A percentile compares a stretch with the other conserved stretches of the same genome.
These are phyloP conservation scores for Arge pagana DNA, from an alignment of 2,888 invertebrate species.

Conservation along the genomic window DNA sequence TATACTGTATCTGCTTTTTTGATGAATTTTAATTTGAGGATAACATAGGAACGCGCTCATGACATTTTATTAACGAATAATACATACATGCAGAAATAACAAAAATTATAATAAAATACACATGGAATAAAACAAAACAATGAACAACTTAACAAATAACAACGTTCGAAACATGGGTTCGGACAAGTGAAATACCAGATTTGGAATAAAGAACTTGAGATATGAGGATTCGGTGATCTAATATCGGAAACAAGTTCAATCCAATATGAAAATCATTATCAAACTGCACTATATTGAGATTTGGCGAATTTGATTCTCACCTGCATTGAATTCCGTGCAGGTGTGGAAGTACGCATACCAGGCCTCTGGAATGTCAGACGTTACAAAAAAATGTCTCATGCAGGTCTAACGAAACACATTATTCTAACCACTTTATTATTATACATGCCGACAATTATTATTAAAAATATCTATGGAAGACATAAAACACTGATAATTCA, in stretches of 20 bases:
- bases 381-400: slow-evolving; percentile 39
- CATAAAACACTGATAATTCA: not conserved
- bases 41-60: slow-evolving; percentile 24
- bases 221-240: not conserved
- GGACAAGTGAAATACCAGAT: not conserved
- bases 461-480: not conserved
- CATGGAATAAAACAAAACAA: slow-evolving; percentile 26
- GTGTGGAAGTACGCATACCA: slow-evolving; percentile 48
- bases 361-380: slow-evolving; percentile 50
- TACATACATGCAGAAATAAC: slow-evolving; percentile 31
- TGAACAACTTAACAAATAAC: slow-evolving; percentile 22
- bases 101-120: slow-evolving; percentile 13
- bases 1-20: too few relatives aligned
- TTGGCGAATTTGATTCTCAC: slow-evolving; percentile 44
- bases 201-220: not conserved
- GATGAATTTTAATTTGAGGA: too few relatives aligned
- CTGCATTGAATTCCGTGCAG: slow-evolving; percentile 52
- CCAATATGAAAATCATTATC: not conserved
- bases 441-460: slow-evolving; percentile 2
- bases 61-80: slow-evolving; percentile 38
- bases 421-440: slow-evolving; percentile 9
- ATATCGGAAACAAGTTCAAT: not conserved
- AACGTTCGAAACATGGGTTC: slow-evolving; percentile 11
- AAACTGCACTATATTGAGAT: not conserved
- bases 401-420: slow-evolving; percentile 22